Base-by-base conservation (phyloP, 2,888 invertebrate genomes). In the Luperina nickerlii region DNA sequence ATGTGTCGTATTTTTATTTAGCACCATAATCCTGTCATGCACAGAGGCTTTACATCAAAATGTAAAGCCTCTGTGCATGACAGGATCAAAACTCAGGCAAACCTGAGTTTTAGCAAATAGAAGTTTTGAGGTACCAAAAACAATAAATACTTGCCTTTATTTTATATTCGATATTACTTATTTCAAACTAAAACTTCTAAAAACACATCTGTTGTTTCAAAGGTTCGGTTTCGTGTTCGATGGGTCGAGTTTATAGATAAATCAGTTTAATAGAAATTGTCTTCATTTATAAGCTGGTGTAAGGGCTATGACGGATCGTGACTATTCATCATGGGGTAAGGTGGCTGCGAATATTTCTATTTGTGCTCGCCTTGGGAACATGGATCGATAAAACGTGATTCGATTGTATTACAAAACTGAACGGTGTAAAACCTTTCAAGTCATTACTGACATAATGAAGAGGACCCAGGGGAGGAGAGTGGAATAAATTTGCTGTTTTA, bases 231-330 rank as follows among this genome's bases (percentile, higher is more conserved):
- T 86, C 79, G 70, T 80, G 71, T 82, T 86, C 71, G 70, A 78
- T 82, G 84, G 81, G 79, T 85, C 81, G 79, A 81, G 84, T 89
- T 88, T 81, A 83, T 81, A 87, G 79, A 90, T 90, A 90, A 90
- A 91, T 91, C 90, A 88, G 82, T 90, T 89, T 86, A 84, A 88
- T 87, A 88, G 84, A 83, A 84, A 83, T 84, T 85, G 78, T 84
- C 76, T 83, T 81, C 86, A 88, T 88, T 92, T 90, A 90, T 90
- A 87, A 82, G 76, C 76, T 79, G 87, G 84, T 87, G 81, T 86
- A 87, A 82, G 82, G 82, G 80, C 83, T 84, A 86, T 91, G 92
- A 92, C 90, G 86, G 86, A 92, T 92, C 85, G 88, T 85, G 83
- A 87, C 85, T 82, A 90, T 92, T 90, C 91, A 91, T 92, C 88